A percentile compares a stretch with the other conserved stretches of the same genome.
Conservation (phyloP, 2,888 invertebrate genomes). For the Stenodera caucasica region DNA sequence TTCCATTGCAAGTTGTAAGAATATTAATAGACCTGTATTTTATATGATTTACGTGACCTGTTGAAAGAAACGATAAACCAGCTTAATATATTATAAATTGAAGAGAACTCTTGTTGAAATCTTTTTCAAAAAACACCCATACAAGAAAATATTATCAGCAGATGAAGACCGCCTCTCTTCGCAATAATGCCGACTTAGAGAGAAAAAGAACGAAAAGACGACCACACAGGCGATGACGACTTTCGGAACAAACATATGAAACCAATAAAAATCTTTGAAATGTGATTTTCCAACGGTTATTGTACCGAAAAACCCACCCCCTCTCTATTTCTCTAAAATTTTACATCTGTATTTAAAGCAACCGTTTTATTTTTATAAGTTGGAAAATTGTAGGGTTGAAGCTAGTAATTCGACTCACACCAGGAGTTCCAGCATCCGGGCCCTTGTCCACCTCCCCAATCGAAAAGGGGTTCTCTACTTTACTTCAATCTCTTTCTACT, state of each 20-base stretch:
- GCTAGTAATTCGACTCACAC: conserved; percentile 53
- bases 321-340: conserved; percentile 36
- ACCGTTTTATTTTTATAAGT: conserved; percentile 42
- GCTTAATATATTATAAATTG: not conserved
- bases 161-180: conserved; percentile 10
- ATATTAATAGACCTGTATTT: not conserved
- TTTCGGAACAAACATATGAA: conserved; percentile 26
- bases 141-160: conserved; percentile 8
- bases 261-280: conserved; percentile 28
- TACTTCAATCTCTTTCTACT: too few species aligned
- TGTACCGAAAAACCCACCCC: not conserved
- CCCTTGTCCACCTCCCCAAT: conserved; percentile 29
- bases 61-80: conserved; percentile 9
- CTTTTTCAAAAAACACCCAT: not conserved
- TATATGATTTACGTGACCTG: conserved; percentile 11
- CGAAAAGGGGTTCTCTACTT: conserved; percentile 48
- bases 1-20: conserved; percentile 5
- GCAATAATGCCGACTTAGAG: not conserved
- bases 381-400: conserved; percentile 54
- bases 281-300: conserved; percentile 8
- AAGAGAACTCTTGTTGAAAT: conserved; percentile 8
- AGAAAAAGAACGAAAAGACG: not conserved
- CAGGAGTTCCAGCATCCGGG: conserved; percentile 51
- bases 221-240: conserved; percentile 8
- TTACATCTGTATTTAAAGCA: conserved; percentile 42